Evolutionary conservation across 2,888 invertebrate species (phyloP).

Genomic region (Heterodera filipjevi): DNA sequence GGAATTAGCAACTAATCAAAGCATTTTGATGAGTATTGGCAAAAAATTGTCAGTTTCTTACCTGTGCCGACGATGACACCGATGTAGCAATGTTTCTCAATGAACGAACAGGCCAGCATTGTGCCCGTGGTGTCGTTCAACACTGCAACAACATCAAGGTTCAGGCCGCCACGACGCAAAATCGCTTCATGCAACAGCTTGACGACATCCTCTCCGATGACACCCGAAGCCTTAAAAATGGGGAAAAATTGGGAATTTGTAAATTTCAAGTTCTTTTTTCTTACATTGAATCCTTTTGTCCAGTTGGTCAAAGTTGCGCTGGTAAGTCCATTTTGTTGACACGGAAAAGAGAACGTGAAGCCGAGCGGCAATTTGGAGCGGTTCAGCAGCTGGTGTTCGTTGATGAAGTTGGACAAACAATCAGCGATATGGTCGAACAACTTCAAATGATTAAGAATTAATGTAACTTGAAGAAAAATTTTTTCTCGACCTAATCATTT

Average conservation of each 20-base stretch:
- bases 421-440: constrained; percentile 70
- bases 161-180: constrained; percentile 73
- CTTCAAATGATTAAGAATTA: constrained; percentile 58
- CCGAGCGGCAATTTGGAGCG: constrained; percentile 67
- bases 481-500: too few species aligned
- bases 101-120: constrained; percentile 93
- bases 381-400: constrained; percentile 64
- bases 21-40: neutral
- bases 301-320: constrained; percentile 67
- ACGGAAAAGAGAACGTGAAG: constrained; percentile 70
- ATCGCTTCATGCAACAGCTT: constrained; percentile 68
- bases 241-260: too few species aligned
- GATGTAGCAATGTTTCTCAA: constrained; percentile 75
- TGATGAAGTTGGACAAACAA: constrained; percentile 68
- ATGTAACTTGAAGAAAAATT: too few species aligned
- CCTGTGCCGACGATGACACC: constrained; percentile 79
- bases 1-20: neutral
- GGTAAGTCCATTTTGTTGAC: constrained; percentile 67
- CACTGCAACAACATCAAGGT: constrained; percentile 89
- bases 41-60: neutral
- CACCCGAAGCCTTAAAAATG: constrained; percentile 66
- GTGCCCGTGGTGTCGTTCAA: constrained; percentile 91
- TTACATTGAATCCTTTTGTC: constrained; percentile 69
- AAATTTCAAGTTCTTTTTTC: neutral
- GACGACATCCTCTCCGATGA: constrained; percentile 69